Evolutionary conservation across 1,140 invertebrate species (phyloP).

Genomic region (Eumeta japonica): DNA sequence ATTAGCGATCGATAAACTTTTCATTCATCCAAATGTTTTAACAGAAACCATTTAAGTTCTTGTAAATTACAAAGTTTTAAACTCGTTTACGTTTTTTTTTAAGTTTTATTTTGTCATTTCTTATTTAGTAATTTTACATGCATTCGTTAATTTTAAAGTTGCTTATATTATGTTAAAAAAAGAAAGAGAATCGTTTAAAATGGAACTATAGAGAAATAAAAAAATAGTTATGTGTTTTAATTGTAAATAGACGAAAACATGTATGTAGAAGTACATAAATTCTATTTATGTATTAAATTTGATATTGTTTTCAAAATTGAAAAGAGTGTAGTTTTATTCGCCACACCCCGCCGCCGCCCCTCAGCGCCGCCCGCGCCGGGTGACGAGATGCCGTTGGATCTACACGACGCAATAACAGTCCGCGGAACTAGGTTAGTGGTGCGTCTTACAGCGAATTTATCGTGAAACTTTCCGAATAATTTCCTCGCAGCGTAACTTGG

Average conservation of each 20-base stretch:
- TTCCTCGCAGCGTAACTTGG: slow-evolving; percentile 25
- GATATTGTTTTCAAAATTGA: slow-evolving; percentile 57
- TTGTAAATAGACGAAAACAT: slow-evolving; percentile 55
- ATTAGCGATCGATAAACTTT: too few species aligned
- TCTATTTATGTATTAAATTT: slow-evolving; percentile 58
- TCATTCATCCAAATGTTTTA: too few species aligned
- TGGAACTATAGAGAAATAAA: slow-evolving; percentile 45
- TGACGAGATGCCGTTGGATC: background rate
- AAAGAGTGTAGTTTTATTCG: slow-evolving; percentile 41
- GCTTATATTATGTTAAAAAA: slow-evolving; percentile 29
- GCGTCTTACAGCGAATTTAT: slow-evolving; percentile 19
- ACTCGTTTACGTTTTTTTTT: background rate
- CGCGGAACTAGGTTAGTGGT: background rate
- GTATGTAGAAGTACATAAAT: slow-evolving; percentile 55
- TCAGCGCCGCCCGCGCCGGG: too few species aligned
- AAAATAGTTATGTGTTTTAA: slow-evolving; percentile 48
- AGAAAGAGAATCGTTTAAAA: too few species aligned
- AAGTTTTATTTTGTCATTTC: background rate
- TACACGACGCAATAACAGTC: background rate
- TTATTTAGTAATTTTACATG: background rate
- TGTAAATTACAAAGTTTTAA: background rate
- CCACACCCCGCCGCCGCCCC: background rate
- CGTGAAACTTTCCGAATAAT: slow-evolving; percentile 30
- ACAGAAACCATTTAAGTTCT: background rate
- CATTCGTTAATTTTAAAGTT: slow-evolving; percentile 1